A percentile compares a stretch with the other conserved stretches of the same genome.
Evolutionary conservation across 2,888 invertebrate species (phyloP).

Genomic region (Poecilus cupreus): DNA sequence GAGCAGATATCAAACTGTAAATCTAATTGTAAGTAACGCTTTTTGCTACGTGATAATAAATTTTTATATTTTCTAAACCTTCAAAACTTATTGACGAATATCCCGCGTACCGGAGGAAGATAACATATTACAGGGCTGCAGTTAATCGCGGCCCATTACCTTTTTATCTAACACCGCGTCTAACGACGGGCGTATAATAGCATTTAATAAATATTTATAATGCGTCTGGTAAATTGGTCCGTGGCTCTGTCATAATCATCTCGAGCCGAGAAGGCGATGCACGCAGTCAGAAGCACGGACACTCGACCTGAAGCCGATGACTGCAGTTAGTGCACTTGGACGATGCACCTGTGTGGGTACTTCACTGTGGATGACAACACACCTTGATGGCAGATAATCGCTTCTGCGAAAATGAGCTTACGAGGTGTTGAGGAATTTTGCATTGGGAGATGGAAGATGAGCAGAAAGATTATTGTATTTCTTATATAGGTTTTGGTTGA

Average conservation of each 20-base stretch:
- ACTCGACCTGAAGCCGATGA: background rate
- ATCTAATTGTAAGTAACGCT: no score
- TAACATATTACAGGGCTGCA: background rate
- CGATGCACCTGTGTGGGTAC: background rate
- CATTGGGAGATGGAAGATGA: no score
- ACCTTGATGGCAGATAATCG: conserved; percentile 8
- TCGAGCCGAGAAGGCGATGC: background rate
- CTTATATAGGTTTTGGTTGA: no score
- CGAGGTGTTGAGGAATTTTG: background rate
- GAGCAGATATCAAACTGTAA: no score
- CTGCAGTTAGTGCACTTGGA: background rate
- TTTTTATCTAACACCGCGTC: conserved; percentile 4
- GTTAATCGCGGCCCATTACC: background rate
- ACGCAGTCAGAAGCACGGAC: background rate
- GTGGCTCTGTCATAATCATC: no score
- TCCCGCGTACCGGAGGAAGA: no score
- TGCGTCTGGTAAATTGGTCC: background rate
- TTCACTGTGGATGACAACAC: no score
- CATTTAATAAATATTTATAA: conserved; percentile 49
- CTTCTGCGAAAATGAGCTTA: conserved; percentile 25
- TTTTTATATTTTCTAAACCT: no score
- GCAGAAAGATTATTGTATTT: no score
- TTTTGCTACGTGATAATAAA: no score
- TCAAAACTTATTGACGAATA: no score
- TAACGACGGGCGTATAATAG: conserved; percentile 22